phyloP scores from a whole-genome alignment of 2,888 invertebrate genomes.

The Caradrina kadenii region DNA sequence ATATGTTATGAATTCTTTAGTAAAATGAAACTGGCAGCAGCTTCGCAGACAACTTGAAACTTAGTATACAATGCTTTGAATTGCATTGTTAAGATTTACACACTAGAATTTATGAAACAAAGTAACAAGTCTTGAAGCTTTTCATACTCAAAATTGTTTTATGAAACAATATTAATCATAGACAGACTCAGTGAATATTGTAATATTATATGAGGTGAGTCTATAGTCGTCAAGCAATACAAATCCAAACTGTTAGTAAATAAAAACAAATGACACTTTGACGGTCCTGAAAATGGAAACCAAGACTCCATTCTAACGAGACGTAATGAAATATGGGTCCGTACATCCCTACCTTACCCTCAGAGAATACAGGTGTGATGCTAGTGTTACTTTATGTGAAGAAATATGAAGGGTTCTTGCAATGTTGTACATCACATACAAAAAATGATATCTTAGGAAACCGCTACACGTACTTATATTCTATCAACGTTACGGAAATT shows the following conservation, averaged over 20 bases:
- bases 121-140: slow-evolving; percentile 10
- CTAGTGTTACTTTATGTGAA: background rate
- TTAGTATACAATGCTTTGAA: slow-evolving; percentile 21
- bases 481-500: slow-evolving; percentile 47
- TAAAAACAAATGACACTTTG: background rate
- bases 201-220: no score
- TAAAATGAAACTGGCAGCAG: slow-evolving; percentile 36
- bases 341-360: background rate
- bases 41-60: slow-evolving; percentile 29
- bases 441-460: slow-evolving; percentile 28
- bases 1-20: slow-evolving; percentile 51
- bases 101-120: slow-evolving; percentile 10
- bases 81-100: slow-evolving; percentile 35
- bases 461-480: slow-evolving; percentile 40
- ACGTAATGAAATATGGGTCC: background rate
- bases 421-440: slow-evolving; percentile 1
- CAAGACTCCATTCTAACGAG: background rate
- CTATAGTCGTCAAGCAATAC: no score
- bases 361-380: background rate
- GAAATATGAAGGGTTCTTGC: slow-evolving; percentile 2
- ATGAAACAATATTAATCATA: background rate
- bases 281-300: background rate
- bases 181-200: background rate
- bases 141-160: background rate
- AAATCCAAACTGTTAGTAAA: no score